Evolutionary conservation across 2,797 vertebrate genomes (phyloP).

Genomic region (Avahi laniger): DNA sequence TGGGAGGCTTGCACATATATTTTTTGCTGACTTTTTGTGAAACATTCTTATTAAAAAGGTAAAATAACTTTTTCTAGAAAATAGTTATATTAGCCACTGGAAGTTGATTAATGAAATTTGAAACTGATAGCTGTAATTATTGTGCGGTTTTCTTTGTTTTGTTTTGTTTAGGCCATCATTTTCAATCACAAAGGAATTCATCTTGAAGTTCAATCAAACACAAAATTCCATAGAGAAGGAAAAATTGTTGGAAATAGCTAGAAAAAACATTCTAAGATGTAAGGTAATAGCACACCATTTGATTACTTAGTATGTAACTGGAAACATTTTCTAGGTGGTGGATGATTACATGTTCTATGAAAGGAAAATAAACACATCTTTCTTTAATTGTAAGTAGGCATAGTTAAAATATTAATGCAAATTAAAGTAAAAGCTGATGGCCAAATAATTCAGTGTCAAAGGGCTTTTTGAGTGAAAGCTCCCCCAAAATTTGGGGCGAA

Average conservation of each 20-base stretch:
- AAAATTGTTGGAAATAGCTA: constrained; percentile 73
- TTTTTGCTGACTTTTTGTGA: not conserved
- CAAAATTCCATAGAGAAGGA: constrained; percentile 69
- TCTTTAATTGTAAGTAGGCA: constrained; percentile 44
- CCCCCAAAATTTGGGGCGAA: not conserved
- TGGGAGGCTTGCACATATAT: not conserved
- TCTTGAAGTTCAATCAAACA: constrained; percentile 76
- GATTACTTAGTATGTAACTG: not conserved
- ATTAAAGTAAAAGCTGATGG: constrained; percentile 48
- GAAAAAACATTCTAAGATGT: constrained; percentile 77
- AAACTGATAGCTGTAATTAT: constrained; percentile 6
- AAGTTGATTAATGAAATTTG: constrained; percentile 42
- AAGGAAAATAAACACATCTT: constrained; percentile 21
- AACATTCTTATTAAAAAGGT: constrained; percentile 29
- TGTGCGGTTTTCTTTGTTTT: constrained; percentile 41
- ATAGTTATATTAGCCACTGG: not conserved
- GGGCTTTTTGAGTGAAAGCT: not conserved
- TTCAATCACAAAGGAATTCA: constrained; percentile 81
- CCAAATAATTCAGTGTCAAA: not conserved
- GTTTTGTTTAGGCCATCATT: constrained; percentile 70
- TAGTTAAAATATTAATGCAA: constrained; percentile 12
- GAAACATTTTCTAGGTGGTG: constrained; percentile 16
- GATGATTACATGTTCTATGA: not conserved
- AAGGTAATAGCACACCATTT: constrained; percentile 65
- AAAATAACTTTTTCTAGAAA: not conserved